Conservation (phyloP, 2,113 vertebrate species). For the Cettia cetti region DNA sequence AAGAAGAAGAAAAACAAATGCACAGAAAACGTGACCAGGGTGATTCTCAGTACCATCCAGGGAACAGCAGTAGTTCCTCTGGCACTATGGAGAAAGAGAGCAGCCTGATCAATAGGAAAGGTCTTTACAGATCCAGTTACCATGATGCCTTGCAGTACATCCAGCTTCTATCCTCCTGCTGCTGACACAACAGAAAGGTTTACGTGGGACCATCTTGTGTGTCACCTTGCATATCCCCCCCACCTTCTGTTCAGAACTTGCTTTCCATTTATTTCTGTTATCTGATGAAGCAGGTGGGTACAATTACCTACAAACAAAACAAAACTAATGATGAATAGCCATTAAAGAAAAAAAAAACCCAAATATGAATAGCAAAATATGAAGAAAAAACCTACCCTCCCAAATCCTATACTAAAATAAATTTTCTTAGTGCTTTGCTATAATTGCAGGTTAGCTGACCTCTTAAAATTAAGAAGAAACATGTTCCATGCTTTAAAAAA, state of each 20-base stretch:
- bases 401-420: neutral
- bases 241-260: neutral
- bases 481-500: neutral
- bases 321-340: neutral
- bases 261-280: neutral
- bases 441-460: neutral
- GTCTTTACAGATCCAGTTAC: neutral
- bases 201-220: neutral
- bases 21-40: neutral
- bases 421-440: neutral
- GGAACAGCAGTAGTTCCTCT: neutral
- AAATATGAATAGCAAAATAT: neutral
- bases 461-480: neutral
- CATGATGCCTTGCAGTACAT: neutral
- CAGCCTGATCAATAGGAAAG: neutral
- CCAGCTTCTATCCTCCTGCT: neutral
- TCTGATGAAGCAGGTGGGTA: neutral
- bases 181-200: neutral
- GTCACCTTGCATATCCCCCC: neutral
- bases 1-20: neutral
- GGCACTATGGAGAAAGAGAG: neutral
- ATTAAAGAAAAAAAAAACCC: neutral
- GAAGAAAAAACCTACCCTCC: accelerated
- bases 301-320: neutral
- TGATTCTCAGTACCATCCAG: neutral